Percentiles rank a stretch among this genome's conserved stretches.
Evolutionary conservation across 2,888 invertebrate genomes (phyloP).

Genomic region (Chirona hameri): DNA sequence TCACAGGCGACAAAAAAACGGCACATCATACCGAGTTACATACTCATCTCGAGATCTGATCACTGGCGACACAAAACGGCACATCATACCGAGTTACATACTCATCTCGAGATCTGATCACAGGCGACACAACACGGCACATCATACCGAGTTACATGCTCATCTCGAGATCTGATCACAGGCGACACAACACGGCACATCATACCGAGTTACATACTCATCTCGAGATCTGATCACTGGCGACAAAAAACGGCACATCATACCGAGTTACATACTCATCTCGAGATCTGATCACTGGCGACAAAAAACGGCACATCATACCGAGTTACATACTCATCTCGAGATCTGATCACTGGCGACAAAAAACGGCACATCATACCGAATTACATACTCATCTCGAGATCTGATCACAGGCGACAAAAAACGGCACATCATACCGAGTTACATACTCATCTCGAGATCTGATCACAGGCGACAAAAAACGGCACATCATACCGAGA

Average conservation of each 20-base stretch:
- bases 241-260: slow-evolving; percentile 8
- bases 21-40: neutral
- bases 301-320: slow-evolving; percentile 8
- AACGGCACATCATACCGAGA: neutral
- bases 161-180: neutral
- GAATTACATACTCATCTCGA: neutral
- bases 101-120: slow-evolving; percentile 9
- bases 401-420: slow-evolving; percentile 5
- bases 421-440: slow-evolving; percentile 1
- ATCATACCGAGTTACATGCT: slow-evolving; percentile 1
- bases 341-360: slow-evolving; percentile 3
- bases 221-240: neutral
- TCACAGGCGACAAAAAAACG: slow-evolving; percentile 5
- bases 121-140: neutral
- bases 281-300: slow-evolving; percentile 2
- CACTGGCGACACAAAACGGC: slow-evolving; percentile 1
- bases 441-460: slow-evolving; percentile 4
- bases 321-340: slow-evolving; percentile 1
- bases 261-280: slow-evolving; percentile 3
- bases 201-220: slow-evolving; percentile 4
- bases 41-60: slow-evolving; percentile 9
- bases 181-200: slow-evolving; percentile 6
- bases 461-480: slow-evolving; percentile 5
- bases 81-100: slow-evolving; percentile 5
- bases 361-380: slow-evolving; percentile 5